phyloP scores from a whole-genome alignment of 2,113 vertebrate species.

The Plestiodon gilberti region DNA sequence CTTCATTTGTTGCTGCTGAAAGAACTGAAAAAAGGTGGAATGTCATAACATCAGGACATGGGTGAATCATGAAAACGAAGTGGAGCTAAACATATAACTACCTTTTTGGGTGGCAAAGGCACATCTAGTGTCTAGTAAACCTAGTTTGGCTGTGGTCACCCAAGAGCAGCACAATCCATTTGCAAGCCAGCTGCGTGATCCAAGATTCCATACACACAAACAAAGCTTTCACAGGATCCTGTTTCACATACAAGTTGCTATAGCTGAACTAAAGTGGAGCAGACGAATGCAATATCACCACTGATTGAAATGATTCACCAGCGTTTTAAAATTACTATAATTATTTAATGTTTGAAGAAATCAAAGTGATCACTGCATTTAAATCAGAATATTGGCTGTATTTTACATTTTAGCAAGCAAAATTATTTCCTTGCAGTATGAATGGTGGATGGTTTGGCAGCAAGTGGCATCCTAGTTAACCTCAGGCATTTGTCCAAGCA shows the following conservation, averaged over 20 bases:
- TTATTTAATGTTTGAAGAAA: neutral
- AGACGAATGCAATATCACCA: neutral
- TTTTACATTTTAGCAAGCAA: constrained; percentile 34
- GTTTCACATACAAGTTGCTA: neutral
- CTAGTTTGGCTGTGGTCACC: neutral
- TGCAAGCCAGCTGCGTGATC: neutral
- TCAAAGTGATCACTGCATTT: neutral
- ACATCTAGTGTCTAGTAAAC: neutral
- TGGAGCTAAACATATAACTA: neutral
- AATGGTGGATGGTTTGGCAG: constrained; percentile 29
- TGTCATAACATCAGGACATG: neutral
- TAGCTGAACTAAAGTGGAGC: neutral
- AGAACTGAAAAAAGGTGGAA: neutral
- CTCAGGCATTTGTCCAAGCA: constrained; percentile 69
- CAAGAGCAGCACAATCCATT: neutral
- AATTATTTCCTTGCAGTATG: constrained; percentile 24
- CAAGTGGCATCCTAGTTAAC: constrained; percentile 60
- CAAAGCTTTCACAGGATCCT: neutral
- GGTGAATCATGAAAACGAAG: neutral
- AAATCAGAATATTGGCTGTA: constrained; percentile 23
- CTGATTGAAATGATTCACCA: neutral
- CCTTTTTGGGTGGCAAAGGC: neutral
- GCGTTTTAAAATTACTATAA: neutral
- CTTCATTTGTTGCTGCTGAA: neutral
- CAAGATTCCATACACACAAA: neutral